phyloP scores from a whole-genome alignment of 2,797 vertebrate genomes.

The Trematocara caparti region DNA sequence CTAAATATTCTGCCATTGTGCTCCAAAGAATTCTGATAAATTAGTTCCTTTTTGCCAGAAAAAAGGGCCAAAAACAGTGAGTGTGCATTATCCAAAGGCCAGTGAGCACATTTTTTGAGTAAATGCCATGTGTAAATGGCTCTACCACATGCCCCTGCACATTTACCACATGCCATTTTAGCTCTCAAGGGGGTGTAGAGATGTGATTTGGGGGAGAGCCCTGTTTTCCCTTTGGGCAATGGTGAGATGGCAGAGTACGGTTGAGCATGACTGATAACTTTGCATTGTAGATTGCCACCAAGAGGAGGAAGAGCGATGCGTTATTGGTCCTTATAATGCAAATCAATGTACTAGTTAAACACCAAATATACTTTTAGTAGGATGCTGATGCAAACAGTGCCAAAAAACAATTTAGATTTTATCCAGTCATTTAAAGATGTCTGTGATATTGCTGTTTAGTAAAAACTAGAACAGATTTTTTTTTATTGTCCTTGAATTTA shows the following conservation, averaged over 20 bases:
- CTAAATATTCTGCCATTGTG: not conserved
- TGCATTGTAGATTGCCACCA: not conserved
- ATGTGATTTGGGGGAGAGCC: not conserved
- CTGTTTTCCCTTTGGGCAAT: constrained; percentile 19
- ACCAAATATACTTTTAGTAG: not conserved
- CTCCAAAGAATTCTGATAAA: constrained; percentile 30
- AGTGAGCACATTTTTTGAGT: constrained; percentile 49
- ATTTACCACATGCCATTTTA: constrained; percentile 36
- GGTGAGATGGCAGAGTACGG: constrained; percentile 21
- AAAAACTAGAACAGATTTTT: not conserved
- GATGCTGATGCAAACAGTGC: not conserved
- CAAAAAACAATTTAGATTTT: not conserved
- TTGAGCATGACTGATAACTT: constrained; percentile 33
- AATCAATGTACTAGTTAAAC: not conserved
- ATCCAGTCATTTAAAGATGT: not conserved
- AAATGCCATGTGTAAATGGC: constrained; percentile 65
- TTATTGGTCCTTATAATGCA: not conserved
- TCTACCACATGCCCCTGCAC: not conserved
- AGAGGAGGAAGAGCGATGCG: not conserved
- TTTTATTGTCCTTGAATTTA: not conserved
- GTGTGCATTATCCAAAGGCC: constrained; percentile 55
- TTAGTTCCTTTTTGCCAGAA: not conserved
- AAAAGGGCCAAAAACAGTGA: constrained; percentile 24
- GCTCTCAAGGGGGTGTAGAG: not conserved
- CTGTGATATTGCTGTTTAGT: not conserved